Evolutionary conservation across 2,888 invertebrate species (phyloP).

Genomic region (Ophioninae sp.): DNA sequence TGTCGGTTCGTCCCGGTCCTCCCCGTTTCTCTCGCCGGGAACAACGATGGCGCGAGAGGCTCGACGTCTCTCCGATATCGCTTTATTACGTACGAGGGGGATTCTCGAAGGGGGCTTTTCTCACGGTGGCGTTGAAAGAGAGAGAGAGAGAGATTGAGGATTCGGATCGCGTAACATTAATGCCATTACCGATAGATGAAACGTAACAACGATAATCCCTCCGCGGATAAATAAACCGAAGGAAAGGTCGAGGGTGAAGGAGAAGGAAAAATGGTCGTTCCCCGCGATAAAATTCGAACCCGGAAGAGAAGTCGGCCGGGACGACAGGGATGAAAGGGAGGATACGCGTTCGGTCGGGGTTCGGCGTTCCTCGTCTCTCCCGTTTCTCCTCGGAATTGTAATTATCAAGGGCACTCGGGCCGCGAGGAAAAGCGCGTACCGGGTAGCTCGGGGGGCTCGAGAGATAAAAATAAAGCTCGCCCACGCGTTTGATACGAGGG

Average conservation of each 20-base stretch:
- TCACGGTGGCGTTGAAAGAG: constrained; percentile 35
- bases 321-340: constrained; percentile 23
- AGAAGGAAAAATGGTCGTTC: constrained; percentile 40
- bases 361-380: constrained; percentile 15
- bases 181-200: constrained; percentile 24
- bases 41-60: constrained; percentile 43
- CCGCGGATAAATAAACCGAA: constrained; percentile 29
- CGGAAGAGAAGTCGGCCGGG: constrained; percentile 44
- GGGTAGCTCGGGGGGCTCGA: not conserved
- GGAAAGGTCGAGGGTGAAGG: not conserved
- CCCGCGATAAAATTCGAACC: constrained; percentile 49
- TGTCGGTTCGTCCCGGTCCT: constrained; percentile 13
- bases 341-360: constrained; percentile 44
- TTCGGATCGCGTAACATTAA: constrained; percentile 54
- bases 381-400: constrained; percentile 25
- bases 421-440: constrained; percentile 5
- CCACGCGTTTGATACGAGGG: not conserved
- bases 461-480: constrained; percentile 38
- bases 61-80: constrained; percentile 26
- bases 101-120: constrained; percentile 48
- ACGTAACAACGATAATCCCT: constrained; percentile 30
- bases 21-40: constrained; percentile 36
- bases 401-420: constrained; percentile 21
- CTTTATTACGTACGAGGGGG: constrained; percentile 8
- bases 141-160: constrained; percentile 23